Evolutionary conservation across 2,797 vertebrate genomes (phyloP), one percentile per base, ranked within the genome.

Genomic region (Falco naumanni): DNA sequence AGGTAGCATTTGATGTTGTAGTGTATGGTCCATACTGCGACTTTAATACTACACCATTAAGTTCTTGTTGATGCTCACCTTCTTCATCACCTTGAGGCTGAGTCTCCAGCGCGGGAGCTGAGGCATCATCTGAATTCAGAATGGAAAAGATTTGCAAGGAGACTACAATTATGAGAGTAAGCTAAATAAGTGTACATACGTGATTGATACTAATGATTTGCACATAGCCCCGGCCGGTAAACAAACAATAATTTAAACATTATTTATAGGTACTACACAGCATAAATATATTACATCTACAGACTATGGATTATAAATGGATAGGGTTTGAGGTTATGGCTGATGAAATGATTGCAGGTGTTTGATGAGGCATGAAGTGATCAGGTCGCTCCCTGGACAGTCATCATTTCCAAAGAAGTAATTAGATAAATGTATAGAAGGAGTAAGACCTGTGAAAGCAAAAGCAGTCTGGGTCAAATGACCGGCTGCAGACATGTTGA

Each of bases 71-170:
- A 39, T 72, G 45, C 98, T 99, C 96, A 99, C 99, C 99, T 98
- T 99, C 99, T 81, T 99, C 99, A 51, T 99, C 99, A 61, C 98
- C 97, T 85, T 99, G 97, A 54, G 99, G 98, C 80, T 99, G 99
- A 47, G 98, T 98, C 92, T 99, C 99, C 98, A 99, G 96, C 41
- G 98, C 98, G 2, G 99, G 98, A 83, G 98, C 98, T 53, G 98
- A 98, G 75, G 98, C 98, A 97, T 99, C 99, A 99, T 99, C 99
- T 99, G 99, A 99, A 98, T 99, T 99, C 98, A 99, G 99, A 99
- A 99, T 98, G 98, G 99, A 99, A 98, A 99, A 99, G 98, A 99
- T 99, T 99, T 99, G 99, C 99, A 99, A 99, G 98, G 99, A 99
- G 98, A 99, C 99, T 99, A 99, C 99, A 98, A 99, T 99, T 99